Conservation (phyloP, 2,113 vertebrate species). For the Urocolius indicus region DNA sequence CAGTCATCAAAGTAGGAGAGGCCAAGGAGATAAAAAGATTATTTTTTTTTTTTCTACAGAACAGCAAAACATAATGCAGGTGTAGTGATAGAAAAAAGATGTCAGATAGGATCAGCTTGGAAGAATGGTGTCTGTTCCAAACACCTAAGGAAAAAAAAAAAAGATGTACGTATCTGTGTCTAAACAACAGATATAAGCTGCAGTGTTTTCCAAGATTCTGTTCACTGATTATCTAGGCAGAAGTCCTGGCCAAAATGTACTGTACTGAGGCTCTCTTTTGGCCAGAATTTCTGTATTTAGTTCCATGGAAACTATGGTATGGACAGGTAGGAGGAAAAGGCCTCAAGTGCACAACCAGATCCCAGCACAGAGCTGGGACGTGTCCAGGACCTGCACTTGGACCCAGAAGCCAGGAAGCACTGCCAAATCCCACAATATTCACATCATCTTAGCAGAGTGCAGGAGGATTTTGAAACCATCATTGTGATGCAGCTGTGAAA, state of each 20-base stretch:
- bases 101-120: neutral
- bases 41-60: neutral
- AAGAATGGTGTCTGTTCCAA: neutral
- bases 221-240: slow-evolving; percentile 19
- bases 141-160: neutral
- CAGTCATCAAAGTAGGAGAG: neutral
- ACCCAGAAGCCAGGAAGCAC: neutral
- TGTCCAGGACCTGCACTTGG: slow-evolving; percentile 39
- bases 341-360: slow-evolving; percentile 7
- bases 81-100: neutral
- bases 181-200: neutral
- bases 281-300: neutral
- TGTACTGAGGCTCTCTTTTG: neutral
- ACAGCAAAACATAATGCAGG: neutral
- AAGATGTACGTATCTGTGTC: neutral
- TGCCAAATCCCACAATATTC: slow-evolving; percentile 58
- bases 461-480: slow-evolving; percentile 9
- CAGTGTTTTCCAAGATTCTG: slow-evolving; percentile 3
- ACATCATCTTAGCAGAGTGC: neutral
- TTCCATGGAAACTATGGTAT: slow-evolving; percentile 24
- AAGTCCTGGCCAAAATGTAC: neutral
- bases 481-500: slow-evolving; percentile 11
- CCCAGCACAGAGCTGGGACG: neutral
- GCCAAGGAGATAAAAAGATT: neutral
- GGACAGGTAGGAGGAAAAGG: slow-evolving; percentile 58